These are phyloP conservation scores for Lynx canadensis DNA, from an alignment of 2,113 vertebrate species.

Conservation along the genomic window DNA sequence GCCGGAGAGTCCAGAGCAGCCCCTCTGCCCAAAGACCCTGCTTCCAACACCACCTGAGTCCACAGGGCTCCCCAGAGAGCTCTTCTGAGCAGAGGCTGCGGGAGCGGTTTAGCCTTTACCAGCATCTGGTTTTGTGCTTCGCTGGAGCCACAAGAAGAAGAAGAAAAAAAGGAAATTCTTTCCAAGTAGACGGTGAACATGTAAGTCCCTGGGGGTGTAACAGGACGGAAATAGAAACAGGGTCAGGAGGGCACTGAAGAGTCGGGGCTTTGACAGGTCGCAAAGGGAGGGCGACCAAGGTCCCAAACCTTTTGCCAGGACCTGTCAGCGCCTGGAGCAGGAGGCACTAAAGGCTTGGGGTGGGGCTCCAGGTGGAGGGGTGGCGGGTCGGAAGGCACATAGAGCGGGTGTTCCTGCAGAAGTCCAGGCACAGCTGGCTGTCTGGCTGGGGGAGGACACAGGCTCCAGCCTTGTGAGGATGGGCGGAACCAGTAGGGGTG, in stretches of 20 bases:
- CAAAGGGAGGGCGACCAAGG: not conserved
- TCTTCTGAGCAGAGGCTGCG: not conserved
- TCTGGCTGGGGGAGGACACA: not conserved
- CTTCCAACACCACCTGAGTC: not conserved
- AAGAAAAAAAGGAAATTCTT: constrained; percentile 1
- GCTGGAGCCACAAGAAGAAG: not conserved
- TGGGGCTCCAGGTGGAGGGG: not conserved
- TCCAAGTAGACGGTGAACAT: constrained; percentile 51
- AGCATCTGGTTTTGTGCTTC: constrained; percentile 79
- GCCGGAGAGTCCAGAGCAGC: not conserved
- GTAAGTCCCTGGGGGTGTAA: constrained; percentile 43
- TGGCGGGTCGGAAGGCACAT: not conserved
- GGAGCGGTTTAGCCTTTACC: constrained; percentile 47
- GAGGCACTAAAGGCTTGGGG: not conserved
- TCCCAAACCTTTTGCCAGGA: not conserved
- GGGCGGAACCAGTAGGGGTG: not conserved
- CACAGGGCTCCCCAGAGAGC: not conserved
- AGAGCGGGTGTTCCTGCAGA: not conserved
- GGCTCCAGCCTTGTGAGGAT: not conserved
- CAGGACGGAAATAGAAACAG: constrained; percentile 63
- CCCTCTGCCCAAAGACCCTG: not conserved
- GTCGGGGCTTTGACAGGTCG: constrained; percentile 25
- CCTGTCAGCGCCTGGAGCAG: not conserved
- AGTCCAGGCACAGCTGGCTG: not conserved
- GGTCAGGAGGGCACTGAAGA: constrained; percentile 56